Evolutionary conservation across 2,113 vertebrate species (phyloP).

Genomic region (Macaca mulatta): DNA sequence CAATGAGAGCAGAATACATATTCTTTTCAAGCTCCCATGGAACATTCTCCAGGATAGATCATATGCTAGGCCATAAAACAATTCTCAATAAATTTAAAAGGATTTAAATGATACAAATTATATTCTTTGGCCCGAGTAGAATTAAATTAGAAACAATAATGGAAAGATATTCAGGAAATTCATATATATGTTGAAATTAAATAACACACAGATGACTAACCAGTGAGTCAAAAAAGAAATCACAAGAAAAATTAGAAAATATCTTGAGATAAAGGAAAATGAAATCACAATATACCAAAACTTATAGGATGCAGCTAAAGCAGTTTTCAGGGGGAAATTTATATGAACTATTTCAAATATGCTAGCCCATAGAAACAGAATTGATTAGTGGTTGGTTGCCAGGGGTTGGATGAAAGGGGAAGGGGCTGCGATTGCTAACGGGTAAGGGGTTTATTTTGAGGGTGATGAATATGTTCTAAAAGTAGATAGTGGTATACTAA

Average conservation of each 20-base stretch:
- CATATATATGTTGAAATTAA: constrained; percentile 34
- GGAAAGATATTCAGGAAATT: constrained; percentile 18
- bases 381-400: background rate
- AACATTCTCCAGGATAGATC: background rate
- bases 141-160: constrained; percentile 48
- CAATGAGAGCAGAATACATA: background rate
- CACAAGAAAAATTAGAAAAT: constrained; percentile 5
- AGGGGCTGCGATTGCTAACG: background rate
- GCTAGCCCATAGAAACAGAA: background rate
- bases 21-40: background rate
- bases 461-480: background rate
- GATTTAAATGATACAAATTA: background rate
- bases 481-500: background rate
- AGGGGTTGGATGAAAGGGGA: background rate
- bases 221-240: constrained; percentile 37
- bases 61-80: background rate
- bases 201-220: background rate
- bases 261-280: constrained; percentile 19
- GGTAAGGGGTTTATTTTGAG: background rate
- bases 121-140: background rate
- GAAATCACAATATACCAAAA: background rate
- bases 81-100: constrained; percentile 31
- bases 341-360: background rate
- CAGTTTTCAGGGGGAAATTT: constrained; percentile 15
- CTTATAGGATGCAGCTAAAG: background rate